phyloP scores from a whole-genome alignment of 1,140 invertebrate species.

The Cryptotermes secundus region DNA sequence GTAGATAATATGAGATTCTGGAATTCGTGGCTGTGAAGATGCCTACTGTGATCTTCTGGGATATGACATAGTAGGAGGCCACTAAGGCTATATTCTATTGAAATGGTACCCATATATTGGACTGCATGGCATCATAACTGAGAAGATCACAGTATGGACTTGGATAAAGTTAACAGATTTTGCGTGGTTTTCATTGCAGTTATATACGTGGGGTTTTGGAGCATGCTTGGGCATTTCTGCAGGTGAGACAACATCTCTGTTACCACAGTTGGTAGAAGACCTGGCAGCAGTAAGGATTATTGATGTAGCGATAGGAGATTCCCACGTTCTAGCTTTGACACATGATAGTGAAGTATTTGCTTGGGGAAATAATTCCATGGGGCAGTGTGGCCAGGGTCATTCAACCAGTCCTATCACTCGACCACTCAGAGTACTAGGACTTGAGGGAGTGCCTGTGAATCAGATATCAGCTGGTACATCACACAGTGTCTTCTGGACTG shows the following conservation, averaged over 20 bases:
- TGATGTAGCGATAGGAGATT: slow-evolving; percentile 57
- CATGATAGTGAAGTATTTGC: slow-evolving; percentile 56
- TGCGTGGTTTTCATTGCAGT: slow-evolving; percentile 45
- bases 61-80: no score
- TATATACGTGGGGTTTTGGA: slow-evolving; percentile 65
- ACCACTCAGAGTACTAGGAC: slow-evolving; percentile 61
- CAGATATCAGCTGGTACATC: slow-evolving; percentile 69
- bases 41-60: no score
- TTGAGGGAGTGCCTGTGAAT: slow-evolving; percentile 59
- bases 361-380: slow-evolving; percentile 71
- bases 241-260: slow-evolving; percentile 56
- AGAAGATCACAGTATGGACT: no score
- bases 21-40: no score
- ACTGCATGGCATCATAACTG: no score
- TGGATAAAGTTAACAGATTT: background rate
- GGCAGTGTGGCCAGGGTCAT: slow-evolving; percentile 70
- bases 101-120: no score
- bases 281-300: slow-evolving; percentile 46
- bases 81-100: no score
- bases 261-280: slow-evolving; percentile 52
- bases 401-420: slow-evolving; percentile 61
- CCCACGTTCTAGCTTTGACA: slow-evolving; percentile 61
- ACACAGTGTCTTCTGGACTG: slow-evolving; percentile 70
- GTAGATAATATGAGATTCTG: no score
- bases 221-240: slow-evolving; percentile 58